A percentile compares a stretch with the other conserved stretches of the same genome.
Conservation (phyloP, 1,140 invertebrate species). For the Bombus picipes region DNA sequence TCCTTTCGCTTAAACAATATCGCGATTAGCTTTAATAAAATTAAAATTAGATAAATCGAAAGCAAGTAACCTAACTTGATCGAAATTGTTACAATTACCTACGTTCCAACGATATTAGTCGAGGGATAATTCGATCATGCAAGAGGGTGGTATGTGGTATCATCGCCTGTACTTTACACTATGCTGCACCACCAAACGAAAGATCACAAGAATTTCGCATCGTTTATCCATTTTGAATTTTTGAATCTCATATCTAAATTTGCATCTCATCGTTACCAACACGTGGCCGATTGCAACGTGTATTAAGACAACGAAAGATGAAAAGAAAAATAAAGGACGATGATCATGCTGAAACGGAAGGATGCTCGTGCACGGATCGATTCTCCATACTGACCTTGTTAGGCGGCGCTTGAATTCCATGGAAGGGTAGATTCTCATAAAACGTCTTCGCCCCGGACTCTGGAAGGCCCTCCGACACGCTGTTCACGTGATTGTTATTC, state of each 20-base stretch:
- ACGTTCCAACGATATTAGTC: neutral
- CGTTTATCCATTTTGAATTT: neutral
- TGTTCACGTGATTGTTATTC: constrained; percentile 80
- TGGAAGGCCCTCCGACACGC: constrained; percentile 79
- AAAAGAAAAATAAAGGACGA: neutral
- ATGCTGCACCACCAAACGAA: no score
- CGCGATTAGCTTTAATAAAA: no score
- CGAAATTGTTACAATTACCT: neutral
- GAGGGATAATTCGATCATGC: no score
- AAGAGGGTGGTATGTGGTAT: neutral
- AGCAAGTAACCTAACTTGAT: no score
- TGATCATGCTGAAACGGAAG: constrained; percentile 16
- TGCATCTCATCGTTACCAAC: neutral
- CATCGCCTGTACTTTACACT: no score
- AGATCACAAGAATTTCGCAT: neutral
- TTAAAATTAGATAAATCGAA: no score
- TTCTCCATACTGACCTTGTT: constrained; percentile 89
- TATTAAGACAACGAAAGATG: neutral
- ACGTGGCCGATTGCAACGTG: neutral
- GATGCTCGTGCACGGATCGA: constrained; percentile 1
- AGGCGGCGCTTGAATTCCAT: constrained; percentile 93
- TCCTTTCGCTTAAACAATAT: no score
- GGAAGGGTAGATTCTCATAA: constrained; percentile 97
- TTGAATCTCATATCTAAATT: neutral
- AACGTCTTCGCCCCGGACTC: constrained; percentile 86